These are phyloP conservation scores for Drosophila meridiana DNA, from an alignment of 2,888 invertebrate species.

Conservation along the genomic window DNA sequence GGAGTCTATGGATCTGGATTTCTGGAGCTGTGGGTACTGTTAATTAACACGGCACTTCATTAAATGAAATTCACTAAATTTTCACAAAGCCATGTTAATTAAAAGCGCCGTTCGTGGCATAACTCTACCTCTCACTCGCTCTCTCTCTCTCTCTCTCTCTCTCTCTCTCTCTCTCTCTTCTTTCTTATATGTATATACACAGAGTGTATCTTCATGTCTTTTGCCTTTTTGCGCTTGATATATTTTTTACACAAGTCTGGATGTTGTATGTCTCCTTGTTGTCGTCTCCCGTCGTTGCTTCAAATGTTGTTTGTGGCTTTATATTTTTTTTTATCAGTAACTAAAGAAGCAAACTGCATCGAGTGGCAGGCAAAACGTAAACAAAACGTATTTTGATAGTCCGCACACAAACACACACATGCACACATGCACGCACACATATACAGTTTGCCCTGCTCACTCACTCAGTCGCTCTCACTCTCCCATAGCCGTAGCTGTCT, in stretches of 20 bases:
- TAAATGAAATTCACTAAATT: constrained; percentile 59
- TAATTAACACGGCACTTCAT: constrained; percentile 54
- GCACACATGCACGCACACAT: background rate
- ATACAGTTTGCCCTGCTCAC: constrained; percentile 2
- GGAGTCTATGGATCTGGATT: constrained; percentile 21
- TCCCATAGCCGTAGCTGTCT: background rate
- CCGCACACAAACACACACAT: background rate
- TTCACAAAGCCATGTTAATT: constrained; percentile 74
- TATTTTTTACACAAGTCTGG: constrained; percentile 70
- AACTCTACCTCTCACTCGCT: background rate
- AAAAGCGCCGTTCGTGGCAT: constrained; percentile 36
- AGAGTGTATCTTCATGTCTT: background rate
- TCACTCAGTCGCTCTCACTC: background rate
- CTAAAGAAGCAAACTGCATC: constrained; percentile 47
- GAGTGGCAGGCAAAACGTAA: constrained; percentile 54
- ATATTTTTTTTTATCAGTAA: constrained; percentile 70
- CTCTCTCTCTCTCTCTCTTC: no score
- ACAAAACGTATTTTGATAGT: constrained; percentile 55
- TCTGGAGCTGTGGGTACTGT: constrained; percentile 25
- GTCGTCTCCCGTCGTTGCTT: constrained; percentile 51
- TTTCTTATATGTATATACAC: no score
- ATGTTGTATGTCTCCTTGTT: constrained; percentile 60
- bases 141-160: background rate
- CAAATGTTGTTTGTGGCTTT: constrained; percentile 68
- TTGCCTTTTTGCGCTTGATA: constrained; percentile 62